Evolutionary conservation across 2,888 invertebrate genomes (phyloP).

Genomic region (Drosophila testacea): DNA sequence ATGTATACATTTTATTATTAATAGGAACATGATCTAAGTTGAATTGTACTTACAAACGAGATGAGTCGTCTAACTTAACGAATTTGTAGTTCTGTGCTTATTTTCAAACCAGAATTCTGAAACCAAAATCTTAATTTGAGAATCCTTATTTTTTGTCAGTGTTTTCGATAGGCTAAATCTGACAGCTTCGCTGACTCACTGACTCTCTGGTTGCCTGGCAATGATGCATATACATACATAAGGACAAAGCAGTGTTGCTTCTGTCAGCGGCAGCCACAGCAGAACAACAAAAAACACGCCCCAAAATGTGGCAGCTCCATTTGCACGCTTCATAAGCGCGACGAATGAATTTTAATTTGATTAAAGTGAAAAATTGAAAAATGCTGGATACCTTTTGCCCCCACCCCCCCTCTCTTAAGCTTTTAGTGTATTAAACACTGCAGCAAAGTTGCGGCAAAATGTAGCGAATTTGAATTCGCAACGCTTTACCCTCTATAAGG

Average conservation of each 20-base stretch:
- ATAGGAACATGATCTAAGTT: too few species aligned
- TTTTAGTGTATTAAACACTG: constrained; percentile 61
- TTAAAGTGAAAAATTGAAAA: constrained; percentile 82
- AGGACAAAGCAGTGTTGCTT: constrained; percentile 31
- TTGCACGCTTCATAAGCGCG: constrained; percentile 80
- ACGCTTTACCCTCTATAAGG: constrained; percentile 12
- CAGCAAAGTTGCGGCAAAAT: constrained; percentile 36
- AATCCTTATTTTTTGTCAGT: too few species aligned
- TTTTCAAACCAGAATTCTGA: too few species aligned
- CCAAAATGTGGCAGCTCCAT: constrained; percentile 34
- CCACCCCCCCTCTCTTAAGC: constrained; percentile 13
- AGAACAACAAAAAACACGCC: constrained; percentile 1
- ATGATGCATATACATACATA: constrained; percentile 30
- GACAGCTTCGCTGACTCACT: constrained; percentile 25
- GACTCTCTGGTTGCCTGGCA: constrained; percentile 37
- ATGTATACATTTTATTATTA: too few species aligned
- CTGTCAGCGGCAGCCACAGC: constrained; percentile 24
- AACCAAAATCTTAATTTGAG: too few species aligned
- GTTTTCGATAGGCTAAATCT: constrained; percentile 26
- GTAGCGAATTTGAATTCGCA: constrained; percentile 51
- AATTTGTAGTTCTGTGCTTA: too few species aligned
- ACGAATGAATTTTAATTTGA: constrained; percentile 84
- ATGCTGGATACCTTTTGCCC: constrained; percentile 14
- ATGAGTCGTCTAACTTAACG: too few species aligned
- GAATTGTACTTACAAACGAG: too few species aligned